These are phyloP conservation scores for Petaurus breviceps DNA, from an alignment of 2,113 vertebrate genomes.

Conservation along the genomic window DNA sequence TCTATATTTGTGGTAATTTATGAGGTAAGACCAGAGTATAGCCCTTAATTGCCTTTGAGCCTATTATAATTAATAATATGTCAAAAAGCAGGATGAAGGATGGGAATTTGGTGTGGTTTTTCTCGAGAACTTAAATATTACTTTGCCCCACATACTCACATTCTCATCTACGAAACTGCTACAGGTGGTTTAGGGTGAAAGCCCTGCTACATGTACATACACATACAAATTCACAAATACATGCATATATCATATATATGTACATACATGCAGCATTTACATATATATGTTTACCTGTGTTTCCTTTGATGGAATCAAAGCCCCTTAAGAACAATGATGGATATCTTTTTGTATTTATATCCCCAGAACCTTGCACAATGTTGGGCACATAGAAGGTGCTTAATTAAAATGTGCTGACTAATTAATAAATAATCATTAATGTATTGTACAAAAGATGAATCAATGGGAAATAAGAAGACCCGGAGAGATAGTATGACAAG, in stretches of 20 bases:
- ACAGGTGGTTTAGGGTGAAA: neutral
- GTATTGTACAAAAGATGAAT: neutral
- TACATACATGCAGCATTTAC: neutral
- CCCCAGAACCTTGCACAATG: neutral
- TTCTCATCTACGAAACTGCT: neutral
- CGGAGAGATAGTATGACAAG: fast-evolving
- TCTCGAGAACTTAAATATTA: neutral
- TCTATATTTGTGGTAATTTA: neutral
- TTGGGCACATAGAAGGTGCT: neutral
- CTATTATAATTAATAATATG: neutral
- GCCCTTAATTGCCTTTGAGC: neutral
- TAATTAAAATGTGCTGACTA: neutral
- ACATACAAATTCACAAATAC: neutral
- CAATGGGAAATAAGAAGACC: neutral
- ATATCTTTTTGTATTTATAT: neutral
- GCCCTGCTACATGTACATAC: slow-evolving; percentile 1
- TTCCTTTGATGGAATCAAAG: neutral
- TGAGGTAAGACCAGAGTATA: neutral
- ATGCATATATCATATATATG: neutral
- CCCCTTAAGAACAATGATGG: neutral
- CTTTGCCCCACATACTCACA: neutral
- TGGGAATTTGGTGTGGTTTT: neutral
- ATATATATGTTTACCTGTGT: neutral
- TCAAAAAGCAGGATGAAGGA: neutral
- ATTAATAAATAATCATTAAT: neutral